Percentiles rank a stretch among this genome's conserved stretches.
These are phyloP conservation scores for Pteropus rufus DNA, from an alignment of 2,797 vertebrate genomes.

Conservation along the genomic window DNA sequence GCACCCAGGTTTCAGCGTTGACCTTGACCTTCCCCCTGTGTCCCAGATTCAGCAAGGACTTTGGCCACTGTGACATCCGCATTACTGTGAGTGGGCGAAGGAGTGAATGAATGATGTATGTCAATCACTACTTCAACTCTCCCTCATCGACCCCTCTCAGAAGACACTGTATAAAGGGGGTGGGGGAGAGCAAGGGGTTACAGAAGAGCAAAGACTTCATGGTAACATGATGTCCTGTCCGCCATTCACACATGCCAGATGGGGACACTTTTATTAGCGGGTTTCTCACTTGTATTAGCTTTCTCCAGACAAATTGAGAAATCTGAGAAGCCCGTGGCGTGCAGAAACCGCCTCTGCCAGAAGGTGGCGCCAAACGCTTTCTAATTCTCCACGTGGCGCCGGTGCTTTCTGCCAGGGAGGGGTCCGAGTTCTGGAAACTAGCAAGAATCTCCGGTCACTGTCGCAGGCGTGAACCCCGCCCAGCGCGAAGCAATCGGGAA, in stretches of 20 bases:
- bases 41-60: neutral
- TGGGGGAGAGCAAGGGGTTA: neutral
- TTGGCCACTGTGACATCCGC: fast-evolving
- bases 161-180: neutral
- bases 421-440: neutral
- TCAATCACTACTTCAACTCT: neutral
- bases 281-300: neutral
- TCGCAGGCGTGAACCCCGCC: fast-evolving
- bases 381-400: fast-evolving
- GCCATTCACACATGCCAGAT: neutral
- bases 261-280: neutral
- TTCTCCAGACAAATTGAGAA: neutral
- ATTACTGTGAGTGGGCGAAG: fast-evolving
- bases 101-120: neutral
- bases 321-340: fast-evolving
- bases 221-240: neutral
- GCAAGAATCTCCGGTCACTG: neutral
- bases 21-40: neutral
- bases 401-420: too few relatives aligned
- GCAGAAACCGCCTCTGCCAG: neutral
- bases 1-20: neutral
- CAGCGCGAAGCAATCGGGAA: fast-evolving
- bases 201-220: neutral
- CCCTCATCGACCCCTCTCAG: neutral
- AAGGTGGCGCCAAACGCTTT: slow-evolving; percentile 49